These are phyloP conservation scores for Verasper variegatus DNA, from an alignment of 2,113 vertebrate species.

Conservation along the genomic window DNA sequence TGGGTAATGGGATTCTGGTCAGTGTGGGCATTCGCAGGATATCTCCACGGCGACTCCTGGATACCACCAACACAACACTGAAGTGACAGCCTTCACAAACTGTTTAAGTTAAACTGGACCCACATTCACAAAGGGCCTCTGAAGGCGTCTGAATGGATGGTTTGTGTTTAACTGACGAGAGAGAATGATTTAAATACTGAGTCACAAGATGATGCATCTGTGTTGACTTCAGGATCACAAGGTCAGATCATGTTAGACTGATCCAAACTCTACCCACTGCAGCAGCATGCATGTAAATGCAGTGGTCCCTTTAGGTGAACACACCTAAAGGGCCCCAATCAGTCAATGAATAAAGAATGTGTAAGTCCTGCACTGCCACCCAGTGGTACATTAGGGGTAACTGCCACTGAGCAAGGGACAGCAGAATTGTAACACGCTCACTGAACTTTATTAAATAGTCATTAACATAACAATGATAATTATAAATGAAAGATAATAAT, in stretches of 20 bases:
- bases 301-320: no score
- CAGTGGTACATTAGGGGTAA: slow-evolving; percentile 19
- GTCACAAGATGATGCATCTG: not conserved
- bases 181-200: not conserved
- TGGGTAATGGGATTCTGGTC: slow-evolving; percentile 39
- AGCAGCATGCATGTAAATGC: not conserved
- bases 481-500: no score
- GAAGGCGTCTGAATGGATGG: not conserved
- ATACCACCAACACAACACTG: not conserved
- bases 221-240: not conserved
- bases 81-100: not conserved
- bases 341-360: not conserved
- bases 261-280: not conserved
- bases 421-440: not conserved
- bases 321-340: slow-evolving; percentile 4
- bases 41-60: slow-evolving; percentile 1
- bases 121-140: not conserved
- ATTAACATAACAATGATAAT: not conserved
- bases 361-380: slow-evolving; percentile 47
- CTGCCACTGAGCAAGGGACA: not conserved
- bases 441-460: not conserved
- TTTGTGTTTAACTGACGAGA: not conserved
- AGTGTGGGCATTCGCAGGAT: slow-evolving; percentile 30
- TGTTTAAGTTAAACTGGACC: not conserved
- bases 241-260: not conserved